phyloP scores from a whole-genome alignment of 2,113 vertebrate species.

The Pachypanchax playfairii region DNA sequence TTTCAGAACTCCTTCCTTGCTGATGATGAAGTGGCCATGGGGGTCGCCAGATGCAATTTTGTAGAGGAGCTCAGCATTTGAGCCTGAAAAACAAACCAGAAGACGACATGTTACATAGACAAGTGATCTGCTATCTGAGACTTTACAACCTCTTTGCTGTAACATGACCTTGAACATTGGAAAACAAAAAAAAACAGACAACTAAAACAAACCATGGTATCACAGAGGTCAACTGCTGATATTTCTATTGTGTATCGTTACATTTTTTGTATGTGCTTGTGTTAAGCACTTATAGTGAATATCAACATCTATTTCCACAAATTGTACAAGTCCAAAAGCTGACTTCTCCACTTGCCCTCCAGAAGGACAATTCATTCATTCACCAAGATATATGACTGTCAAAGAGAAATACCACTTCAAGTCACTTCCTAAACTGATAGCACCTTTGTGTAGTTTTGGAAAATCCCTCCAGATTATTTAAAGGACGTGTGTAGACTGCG shows the following conservation, averaged over 20 bases:
- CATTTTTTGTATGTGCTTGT: conserved; percentile 19
- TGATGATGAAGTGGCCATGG: conserved; percentile 84
- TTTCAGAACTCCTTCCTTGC: conserved; percentile 81
- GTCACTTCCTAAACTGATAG: conserved; percentile 52
- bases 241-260: conserved; percentile 51
- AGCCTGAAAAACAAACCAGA: conserved; percentile 77
- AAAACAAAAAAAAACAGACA: conserved; percentile 28
- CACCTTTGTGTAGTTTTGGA: conserved; percentile 10
- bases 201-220: neutral
- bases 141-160: conserved; percentile 2
- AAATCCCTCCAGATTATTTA: conserved; percentile 36
- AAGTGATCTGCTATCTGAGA: no score
- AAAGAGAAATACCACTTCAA: conserved; percentile 37
- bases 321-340: conserved; percentile 67
- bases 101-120: neutral
- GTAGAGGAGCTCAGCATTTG: conserved; percentile 87
- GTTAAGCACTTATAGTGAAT: conserved; percentile 25
- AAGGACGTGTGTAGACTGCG: no score
- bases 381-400: conserved; percentile 46
- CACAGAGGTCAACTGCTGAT: conserved; percentile 22
- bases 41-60: conserved; percentile 90
- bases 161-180: conserved; percentile 18
- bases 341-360: conserved; percentile 29
- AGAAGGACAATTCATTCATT: conserved; percentile 30
- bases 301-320: conserved; percentile 73